Conservation (phyloP, 2,888 invertebrate species). For the Crocallis elinguaria region DNA sequence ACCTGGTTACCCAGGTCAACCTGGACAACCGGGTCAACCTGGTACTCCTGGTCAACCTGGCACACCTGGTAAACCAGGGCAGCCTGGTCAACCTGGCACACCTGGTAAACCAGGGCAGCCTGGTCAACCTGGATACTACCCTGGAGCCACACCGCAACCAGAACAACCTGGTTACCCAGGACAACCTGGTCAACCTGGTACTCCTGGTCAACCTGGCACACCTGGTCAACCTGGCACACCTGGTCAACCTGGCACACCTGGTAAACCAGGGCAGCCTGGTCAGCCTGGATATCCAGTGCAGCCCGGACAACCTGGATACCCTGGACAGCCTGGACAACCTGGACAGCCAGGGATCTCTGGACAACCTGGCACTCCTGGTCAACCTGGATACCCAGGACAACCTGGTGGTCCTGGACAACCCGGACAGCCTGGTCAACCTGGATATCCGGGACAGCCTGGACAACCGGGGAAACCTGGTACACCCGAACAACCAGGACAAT, state of each 20-base stretch:
- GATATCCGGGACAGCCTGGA: constrained; percentile 48
- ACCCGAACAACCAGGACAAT: constrained; percentile 31
- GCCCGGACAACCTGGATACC: not conserved
- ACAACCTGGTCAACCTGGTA: constrained; percentile 33
- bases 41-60: constrained; percentile 37
- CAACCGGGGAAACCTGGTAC: constrained; percentile 16
- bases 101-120: constrained; percentile 36
- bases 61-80: constrained; percentile 20
- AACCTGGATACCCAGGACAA: constrained; percentile 28
- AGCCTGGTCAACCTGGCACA: constrained; percentile 55
- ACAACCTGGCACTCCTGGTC: constrained; percentile 43
- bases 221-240: constrained; percentile 40
- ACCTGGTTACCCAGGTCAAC: constrained; percentile 46
- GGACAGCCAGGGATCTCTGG: constrained; percentile 49
- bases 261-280: constrained; percentile 40
- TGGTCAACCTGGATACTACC: constrained; percentile 43
- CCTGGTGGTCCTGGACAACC: constrained; percentile 45
- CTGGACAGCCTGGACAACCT: constrained; percentile 60
- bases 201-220: constrained; percentile 42
- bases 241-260: constrained; percentile 25
- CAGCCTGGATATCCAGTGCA: constrained; percentile 37
- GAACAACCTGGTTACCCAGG: constrained; percentile 37
- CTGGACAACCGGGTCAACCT: constrained; percentile 32
- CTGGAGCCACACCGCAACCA: constrained; percentile 37
- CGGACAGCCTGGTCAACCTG: constrained; percentile 58